phyloP scores from a whole-genome alignment of 2,113 vertebrate species.

The Puma concolor region DNA sequence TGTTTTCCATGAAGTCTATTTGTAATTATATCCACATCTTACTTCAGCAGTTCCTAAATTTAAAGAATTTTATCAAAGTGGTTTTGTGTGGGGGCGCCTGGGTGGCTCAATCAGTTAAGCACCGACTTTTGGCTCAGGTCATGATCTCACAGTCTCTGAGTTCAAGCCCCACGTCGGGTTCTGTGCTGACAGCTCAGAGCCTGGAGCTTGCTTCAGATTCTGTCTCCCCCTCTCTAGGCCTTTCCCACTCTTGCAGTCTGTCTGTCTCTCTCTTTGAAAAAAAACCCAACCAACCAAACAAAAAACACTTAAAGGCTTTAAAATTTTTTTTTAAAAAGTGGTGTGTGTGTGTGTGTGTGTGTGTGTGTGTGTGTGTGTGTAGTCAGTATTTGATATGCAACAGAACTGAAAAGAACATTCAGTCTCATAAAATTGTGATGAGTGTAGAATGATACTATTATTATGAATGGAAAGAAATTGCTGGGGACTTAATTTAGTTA shows the following conservation, averaged over 20 bases:
- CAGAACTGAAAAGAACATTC: background rate
- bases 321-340: background rate
- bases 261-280: no score
- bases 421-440: background rate
- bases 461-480: background rate
- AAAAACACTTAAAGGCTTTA: no score
- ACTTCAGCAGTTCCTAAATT: background rate
- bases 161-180: no score
- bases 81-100: background rate
- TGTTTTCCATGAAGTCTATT: background rate
- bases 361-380: background rate
- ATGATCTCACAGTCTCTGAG: no score
- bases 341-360: background rate
- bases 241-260: no score
- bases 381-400: background rate
- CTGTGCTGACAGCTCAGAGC: no score
- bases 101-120: no score
- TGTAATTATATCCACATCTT: background rate
- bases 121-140: no score
- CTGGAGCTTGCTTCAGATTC: no score
- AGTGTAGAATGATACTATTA: background rate
- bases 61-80: background rate
- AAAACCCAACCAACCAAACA: no score
- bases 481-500: background rate
- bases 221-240: no score